A percentile compares a stretch with the other conserved stretches of the same genome.
phyloP scores from a whole-genome alignment of 2,113 vertebrate species.

The Corydoras maculifer region DNA sequence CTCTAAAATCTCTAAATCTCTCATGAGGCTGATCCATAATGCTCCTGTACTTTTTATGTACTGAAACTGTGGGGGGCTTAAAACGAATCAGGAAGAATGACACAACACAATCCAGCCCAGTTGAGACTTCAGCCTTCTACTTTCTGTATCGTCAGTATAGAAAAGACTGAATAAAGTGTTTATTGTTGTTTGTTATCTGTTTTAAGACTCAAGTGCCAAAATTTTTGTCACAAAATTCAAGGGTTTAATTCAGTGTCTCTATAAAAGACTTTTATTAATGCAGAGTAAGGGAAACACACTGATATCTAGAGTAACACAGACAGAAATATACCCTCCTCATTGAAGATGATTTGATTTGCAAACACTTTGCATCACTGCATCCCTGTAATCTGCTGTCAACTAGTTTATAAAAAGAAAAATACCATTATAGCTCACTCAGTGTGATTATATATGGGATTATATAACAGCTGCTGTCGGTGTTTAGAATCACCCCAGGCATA shows the following conservation, averaged over 20 bases:
- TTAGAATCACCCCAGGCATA: not conserved
- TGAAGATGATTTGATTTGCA: slow-evolving; percentile 2
- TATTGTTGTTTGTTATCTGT: not conserved
- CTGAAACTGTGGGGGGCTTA: slow-evolving; percentile 19
- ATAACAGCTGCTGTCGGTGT: slow-evolving; percentile 9
- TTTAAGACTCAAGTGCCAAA: not conserved
- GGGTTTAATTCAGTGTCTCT: slow-evolving; percentile 7
- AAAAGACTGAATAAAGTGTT: not conserved
- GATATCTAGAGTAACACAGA: not conserved
- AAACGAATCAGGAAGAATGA: slow-evolving; percentile 23
- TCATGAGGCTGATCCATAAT: slow-evolving; percentile 1
- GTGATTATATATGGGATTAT: slow-evolving; percentile 1
- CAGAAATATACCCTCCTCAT: not conserved
- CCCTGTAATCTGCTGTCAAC: not conserved
- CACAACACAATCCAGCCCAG: slow-evolving; percentile 20
- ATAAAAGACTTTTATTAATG: slow-evolving; percentile 10
- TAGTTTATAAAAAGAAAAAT: not conserved
- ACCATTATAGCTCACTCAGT: slow-evolving; percentile 17
- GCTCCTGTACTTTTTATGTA: slow-evolving; percentile 15
- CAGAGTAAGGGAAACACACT: slow-evolving; percentile 7
- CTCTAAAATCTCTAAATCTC: not conserved
- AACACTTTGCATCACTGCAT: not conserved
- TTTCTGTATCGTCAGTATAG: not conserved
- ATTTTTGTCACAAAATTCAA: not conserved
- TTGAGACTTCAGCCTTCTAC: not conserved